Evolutionary conservation across 1,140 invertebrate species (phyloP), one percentile per base, ranked within the genome.

Genomic region (Pinna nobilis): DNA sequence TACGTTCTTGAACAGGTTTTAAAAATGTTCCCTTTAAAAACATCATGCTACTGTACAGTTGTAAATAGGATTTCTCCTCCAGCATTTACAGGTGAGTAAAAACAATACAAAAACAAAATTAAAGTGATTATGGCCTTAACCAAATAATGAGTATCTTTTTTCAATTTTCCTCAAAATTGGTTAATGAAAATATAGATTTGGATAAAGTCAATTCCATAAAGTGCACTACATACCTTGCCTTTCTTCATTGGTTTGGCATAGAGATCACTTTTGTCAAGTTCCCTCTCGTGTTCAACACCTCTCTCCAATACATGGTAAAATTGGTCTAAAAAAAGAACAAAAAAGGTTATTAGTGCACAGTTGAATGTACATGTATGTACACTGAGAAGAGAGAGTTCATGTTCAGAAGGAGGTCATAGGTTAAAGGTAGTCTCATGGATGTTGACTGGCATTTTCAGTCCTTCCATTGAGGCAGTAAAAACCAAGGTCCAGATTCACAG

Each of bases 241-340:
- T 23, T 69, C 53, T 82, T 80, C 41, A 78, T 50, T 20, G 80
- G 80, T 47, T 73, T 76, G 23, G 80, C 74, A 51, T 82, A 82
- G 35, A 63, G 25, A n/a, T 18, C 55, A 59, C 20, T 59, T 25
- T 32, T 15, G 25, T 63, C 59, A 6, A 41, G 35, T 15, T 80
- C 37, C 32, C 75, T 73, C 60, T 75, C 61, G 32, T 50, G 23
- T 50, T 61, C 3, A 28, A 18, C 20, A 13, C 49, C 33, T 33
- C 33, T 30, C 25, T 78, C 49, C 44, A 65, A 25, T 39, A 47
- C 35, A 23, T 55, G 55, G 44, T 50, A 60, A 51, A 74, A 33
- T n/a, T 67, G 55, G 63, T 57, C 41, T 59, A 23, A 32, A n/a
- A n/a, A 15, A 23, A 33, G 37, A 25, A 25, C 50, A 53, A 25